Evolutionary conservation across 2,113 vertebrate species (phyloP).

Genomic region (Chaetodon trifascialis): DNA sequence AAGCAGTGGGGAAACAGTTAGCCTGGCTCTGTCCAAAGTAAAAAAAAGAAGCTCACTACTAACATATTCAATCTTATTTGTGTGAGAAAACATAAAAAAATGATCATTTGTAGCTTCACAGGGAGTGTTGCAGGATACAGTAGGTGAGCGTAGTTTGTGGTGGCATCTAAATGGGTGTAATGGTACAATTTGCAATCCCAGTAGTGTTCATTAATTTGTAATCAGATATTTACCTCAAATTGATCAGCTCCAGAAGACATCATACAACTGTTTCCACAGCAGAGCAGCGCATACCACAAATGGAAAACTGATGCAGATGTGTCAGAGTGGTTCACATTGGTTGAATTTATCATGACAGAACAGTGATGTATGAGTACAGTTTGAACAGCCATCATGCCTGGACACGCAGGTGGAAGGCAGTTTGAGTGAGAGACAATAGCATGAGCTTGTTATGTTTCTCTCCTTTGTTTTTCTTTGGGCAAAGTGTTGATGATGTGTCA

Average conservation of each 20-base stretch:
- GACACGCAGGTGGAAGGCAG: background rate
- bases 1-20: background rate
- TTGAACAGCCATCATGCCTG: background rate
- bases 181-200: background rate
- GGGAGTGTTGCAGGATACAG: no score
- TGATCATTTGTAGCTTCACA: no score
- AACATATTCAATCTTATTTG: no score
- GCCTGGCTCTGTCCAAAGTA: background rate
- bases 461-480: background rate
- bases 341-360: background rate
- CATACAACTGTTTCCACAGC: background rate
- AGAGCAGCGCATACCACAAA: background rate
- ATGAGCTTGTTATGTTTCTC: background rate
- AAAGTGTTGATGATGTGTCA: constrained; percentile 6
- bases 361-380: background rate
- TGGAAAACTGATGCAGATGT: background rate
- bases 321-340: background rate
- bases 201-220: background rate
- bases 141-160: no score
- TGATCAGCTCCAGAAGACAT: background rate
- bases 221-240: background rate
- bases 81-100: no score
- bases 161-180: background rate
- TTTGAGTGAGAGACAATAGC: background rate
- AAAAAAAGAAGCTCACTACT: background rate